Conservation (phyloP, 2,888 invertebrate species). For the Erebia ligea region DNA sequence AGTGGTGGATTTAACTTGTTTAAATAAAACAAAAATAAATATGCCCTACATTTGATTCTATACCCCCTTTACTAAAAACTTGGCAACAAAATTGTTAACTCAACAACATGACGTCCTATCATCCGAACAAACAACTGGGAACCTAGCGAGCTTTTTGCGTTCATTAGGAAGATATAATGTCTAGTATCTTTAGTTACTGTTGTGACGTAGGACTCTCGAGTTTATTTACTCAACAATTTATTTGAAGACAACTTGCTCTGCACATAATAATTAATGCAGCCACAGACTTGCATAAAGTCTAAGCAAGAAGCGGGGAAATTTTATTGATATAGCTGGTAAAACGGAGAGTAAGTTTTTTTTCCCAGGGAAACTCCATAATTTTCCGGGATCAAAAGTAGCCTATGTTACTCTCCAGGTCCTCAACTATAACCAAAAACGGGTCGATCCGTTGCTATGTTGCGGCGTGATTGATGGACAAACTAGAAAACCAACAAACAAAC, state of each 20-base stretch:
- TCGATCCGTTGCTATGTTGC: too few relatives aligned
- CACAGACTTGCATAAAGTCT: not conserved
- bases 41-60: not conserved
- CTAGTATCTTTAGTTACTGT: slow-evolving; percentile 16
- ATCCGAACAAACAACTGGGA: slow-evolving; percentile 22
- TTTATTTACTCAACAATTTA: not conserved
- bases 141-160: slow-evolving; percentile 24
- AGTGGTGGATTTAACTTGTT: too few relatives aligned
- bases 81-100: slow-evolving; percentile 13
- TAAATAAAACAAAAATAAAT: too few relatives aligned
- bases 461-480: too few relatives aligned
- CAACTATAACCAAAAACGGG: too few relatives aligned
- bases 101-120: slow-evolving; percentile 20
- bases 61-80: not conserved
- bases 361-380: too few relatives aligned
- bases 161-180: slow-evolving; percentile 28
- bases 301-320: too few relatives aligned
- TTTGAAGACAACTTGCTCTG: not conserved
- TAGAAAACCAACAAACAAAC: too few relatives aligned
- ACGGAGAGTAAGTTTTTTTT: too few relatives aligned
- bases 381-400: too few relatives aligned
- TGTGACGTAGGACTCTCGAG: not conserved
- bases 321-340: too few relatives aligned
- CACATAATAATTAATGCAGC: not conserved
- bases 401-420: too few relatives aligned